These are phyloP conservation scores for Ranitomeya imitator DNA, from an alignment of 2,113 vertebrate species.

Conservation along the genomic window DNA sequence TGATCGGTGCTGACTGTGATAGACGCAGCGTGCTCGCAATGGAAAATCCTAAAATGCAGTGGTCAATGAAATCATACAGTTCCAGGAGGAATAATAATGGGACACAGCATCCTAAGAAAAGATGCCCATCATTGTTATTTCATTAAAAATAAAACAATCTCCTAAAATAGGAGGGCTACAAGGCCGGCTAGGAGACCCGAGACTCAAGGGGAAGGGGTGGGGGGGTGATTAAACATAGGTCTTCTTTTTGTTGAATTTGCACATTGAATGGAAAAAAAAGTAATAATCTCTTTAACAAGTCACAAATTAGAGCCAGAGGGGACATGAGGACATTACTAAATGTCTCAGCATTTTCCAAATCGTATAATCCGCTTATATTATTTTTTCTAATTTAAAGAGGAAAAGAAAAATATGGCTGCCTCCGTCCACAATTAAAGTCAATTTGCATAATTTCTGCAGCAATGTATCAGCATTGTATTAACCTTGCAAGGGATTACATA, in stretches of 20 bases:
- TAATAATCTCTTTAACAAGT: neutral
- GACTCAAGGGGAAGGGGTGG: too few species aligned
- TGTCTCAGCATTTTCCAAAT: neutral
- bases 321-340: neutral
- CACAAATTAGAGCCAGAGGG: neutral
- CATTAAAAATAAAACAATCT: too few species aligned
- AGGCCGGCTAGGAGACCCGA: too few species aligned
- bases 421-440: neutral
- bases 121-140: neutral
- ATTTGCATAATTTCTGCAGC: neutral
- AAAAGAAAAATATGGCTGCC: neutral
- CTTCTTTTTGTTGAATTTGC: neutral
- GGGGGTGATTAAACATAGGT: too few species aligned
- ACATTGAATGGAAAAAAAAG: neutral
- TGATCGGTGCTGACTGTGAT: too few species aligned
- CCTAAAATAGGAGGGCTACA: too few species aligned
- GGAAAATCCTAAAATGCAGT: too few species aligned
- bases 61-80: neutral
- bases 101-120: neutral
- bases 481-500: neutral
- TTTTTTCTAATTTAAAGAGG: constrained; percentile 4
- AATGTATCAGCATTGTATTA: neutral
- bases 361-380: constrained; percentile 10
- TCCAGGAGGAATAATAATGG: neutral
- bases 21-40: too few species aligned